These are phyloP conservation scores for Gymnosoma rotundatum DNA, from an alignment of 2,888 invertebrate genomes.

Conservation along the genomic window DNA sequence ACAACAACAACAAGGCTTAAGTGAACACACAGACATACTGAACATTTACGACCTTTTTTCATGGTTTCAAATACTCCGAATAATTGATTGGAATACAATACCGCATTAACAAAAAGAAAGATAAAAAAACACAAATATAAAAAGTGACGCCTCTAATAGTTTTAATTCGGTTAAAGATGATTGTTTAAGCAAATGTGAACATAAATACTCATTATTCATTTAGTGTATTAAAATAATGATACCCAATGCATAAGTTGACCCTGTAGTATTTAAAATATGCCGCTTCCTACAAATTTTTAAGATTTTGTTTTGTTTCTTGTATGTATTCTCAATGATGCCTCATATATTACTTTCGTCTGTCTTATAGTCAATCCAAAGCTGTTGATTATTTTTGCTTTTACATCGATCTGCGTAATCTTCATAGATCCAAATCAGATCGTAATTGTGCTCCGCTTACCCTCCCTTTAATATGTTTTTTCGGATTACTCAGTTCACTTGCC, in stretches of 20 bases:
- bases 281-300: not conserved
- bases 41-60: constrained; percentile 21
- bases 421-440: too few relatives aligned
- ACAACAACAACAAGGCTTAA: constrained; percentile 13
- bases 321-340: too few relatives aligned
- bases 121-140: constrained; percentile 2
- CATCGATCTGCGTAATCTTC: too few relatives aligned
- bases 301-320: too few relatives aligned
- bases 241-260: not conserved
- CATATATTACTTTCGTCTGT: too few relatives aligned
- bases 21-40: not conserved
- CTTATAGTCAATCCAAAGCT: too few relatives aligned
- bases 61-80: not conserved
- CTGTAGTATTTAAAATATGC: not conserved
- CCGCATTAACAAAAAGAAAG: not conserved
- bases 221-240: not conserved
- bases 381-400: too few relatives aligned
- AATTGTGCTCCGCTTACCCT: too few relatives aligned
- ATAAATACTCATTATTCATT: constrained; percentile 17
- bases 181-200: constrained; percentile 28
- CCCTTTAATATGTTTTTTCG: too few relatives aligned
- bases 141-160: constrained; percentile 55
- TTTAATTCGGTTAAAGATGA: constrained; percentile 50
- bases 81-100: not conserved
- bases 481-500: too few relatives aligned